phyloP scores from a whole-genome alignment of 2,797 vertebrate species.

The Galaxias olidus region DNA sequence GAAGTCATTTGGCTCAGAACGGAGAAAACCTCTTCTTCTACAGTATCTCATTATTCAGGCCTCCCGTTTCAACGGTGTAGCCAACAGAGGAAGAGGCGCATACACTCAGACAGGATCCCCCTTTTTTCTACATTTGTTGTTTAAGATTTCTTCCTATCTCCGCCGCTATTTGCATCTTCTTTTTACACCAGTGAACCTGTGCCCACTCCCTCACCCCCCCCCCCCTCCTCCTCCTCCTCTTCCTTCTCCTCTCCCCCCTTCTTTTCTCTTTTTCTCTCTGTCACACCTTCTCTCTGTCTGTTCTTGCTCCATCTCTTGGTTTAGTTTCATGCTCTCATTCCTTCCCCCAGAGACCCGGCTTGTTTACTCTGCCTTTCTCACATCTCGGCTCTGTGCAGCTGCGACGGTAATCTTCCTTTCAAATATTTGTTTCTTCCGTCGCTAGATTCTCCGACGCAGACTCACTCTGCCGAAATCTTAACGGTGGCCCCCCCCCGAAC shows the following conservation, averaged over 20 bases:
- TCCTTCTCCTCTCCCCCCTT: not conserved
- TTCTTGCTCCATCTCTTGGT: constrained; percentile 31
- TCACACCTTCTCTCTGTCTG: constrained; percentile 27
- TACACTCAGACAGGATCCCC: not conserved
- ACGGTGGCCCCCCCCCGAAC: constrained; percentile 56
- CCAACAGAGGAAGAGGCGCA: constrained; percentile 7
- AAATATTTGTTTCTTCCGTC: constrained; percentile 79
- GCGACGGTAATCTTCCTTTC: constrained; percentile 76
- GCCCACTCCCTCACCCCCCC: not conserved
- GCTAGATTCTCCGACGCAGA: constrained; percentile 46
- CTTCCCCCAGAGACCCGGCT: constrained; percentile 67
- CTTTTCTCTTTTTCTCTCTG: not conserved
- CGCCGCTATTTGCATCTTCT: constrained; percentile 40
- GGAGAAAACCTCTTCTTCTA: constrained; percentile 1
- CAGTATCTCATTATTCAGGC: constrained; percentile 14
- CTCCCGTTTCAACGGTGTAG: not conserved
- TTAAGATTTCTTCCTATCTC: constrained; percentile 23
- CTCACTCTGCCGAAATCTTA: constrained; percentile 59
- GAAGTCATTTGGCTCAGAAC: constrained; percentile 28
- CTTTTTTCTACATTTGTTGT: constrained; percentile 16
- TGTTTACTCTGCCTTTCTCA: constrained; percentile 76
- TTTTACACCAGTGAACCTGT: constrained; percentile 21
- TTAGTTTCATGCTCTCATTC: constrained; percentile 51
- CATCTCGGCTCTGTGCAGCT: constrained; percentile 69
- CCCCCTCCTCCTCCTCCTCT: constrained; percentile 11